phyloP scores from a whole-genome alignment of 2,113 vertebrate genomes.

The Pyxicephalus adspersus region DNA sequence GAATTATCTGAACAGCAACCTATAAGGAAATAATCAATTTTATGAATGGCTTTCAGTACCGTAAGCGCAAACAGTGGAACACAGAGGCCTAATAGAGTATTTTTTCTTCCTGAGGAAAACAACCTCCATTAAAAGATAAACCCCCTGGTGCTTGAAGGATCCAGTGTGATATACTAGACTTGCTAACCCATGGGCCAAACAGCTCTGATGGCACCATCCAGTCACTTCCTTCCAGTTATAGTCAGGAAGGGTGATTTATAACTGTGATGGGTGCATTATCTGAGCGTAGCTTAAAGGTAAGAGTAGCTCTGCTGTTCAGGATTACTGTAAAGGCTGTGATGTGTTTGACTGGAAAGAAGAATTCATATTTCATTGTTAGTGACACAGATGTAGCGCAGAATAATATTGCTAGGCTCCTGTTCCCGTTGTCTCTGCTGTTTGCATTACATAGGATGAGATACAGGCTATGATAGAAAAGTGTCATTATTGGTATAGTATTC shows the following conservation, averaged over 20 bases:
- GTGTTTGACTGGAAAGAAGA: constrained; percentile 24
- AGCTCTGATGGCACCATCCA: constrained; percentile 32
- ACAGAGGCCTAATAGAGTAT: constrained; percentile 53
- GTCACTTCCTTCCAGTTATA: constrained; percentile 51
- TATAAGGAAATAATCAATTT: constrained; percentile 55
- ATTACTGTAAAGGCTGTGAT: constrained; percentile 41
- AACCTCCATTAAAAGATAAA: constrained; percentile 56
- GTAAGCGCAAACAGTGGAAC: constrained; percentile 49
- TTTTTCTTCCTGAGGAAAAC: constrained; percentile 50
- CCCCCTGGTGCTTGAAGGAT: constrained; percentile 50
- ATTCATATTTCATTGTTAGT: constrained; percentile 39
- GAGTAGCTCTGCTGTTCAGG: background rate
- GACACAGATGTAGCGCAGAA: background rate
- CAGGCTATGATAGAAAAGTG: background rate
- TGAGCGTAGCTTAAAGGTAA: constrained; percentile 52
- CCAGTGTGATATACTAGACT: constrained; percentile 52
- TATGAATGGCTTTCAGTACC: constrained; percentile 54
- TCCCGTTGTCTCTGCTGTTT: background rate
- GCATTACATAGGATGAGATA: constrained; percentile 20
- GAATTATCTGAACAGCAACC: constrained; percentile 48
- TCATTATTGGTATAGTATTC: constrained; percentile 9
- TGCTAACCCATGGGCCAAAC: constrained; percentile 54
- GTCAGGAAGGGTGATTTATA: constrained; percentile 51
- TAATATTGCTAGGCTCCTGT: background rate
- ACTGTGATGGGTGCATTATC: constrained; percentile 41